Conservation (phyloP, 2,113 vertebrate genomes). For the Glaucidium brasilianum region DNA sequence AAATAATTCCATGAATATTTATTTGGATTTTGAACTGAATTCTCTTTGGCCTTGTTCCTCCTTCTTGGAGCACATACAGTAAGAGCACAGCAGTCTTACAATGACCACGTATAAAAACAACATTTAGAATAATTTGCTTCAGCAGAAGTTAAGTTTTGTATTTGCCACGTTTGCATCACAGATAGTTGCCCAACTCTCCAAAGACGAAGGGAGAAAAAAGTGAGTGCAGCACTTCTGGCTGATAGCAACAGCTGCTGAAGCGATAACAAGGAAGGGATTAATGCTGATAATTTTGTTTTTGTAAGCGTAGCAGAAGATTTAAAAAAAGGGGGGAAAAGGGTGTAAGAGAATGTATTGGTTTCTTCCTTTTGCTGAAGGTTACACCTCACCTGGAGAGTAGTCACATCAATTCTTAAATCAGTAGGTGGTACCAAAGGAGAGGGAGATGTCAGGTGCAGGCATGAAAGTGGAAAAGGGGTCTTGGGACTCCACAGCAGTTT, state of each 20-base stretch:
- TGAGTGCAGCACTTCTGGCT: not conserved
- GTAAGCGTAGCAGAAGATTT: not conserved
- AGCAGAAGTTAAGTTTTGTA: not conserved
- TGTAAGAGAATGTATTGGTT: not conserved
- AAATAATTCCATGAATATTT: not conserved
- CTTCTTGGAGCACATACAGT: not conserved
- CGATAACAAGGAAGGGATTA: not conserved
- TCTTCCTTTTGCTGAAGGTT: not conserved
- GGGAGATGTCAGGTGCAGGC: not conserved
- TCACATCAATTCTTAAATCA: not conserved
- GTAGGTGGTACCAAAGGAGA: not conserved
- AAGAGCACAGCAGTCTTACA: not conserved
- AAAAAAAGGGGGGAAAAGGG: too few relatives aligned
- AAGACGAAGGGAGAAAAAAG: not conserved
- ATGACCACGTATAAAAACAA: not conserved
- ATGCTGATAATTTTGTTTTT: not conserved
- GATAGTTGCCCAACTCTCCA: not conserved
- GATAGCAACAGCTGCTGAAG: not conserved
- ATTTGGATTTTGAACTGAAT: not conserved
- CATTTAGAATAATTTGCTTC: not conserved
- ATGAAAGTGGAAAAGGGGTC: accelerated
- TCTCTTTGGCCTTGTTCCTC: not conserved
- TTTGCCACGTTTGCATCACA: not conserved
- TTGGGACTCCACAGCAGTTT: not conserved
- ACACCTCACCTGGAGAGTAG: not conserved